Conservation (phyloP, 2,797 vertebrate species). For the Acanthopagrus latus region DNA sequence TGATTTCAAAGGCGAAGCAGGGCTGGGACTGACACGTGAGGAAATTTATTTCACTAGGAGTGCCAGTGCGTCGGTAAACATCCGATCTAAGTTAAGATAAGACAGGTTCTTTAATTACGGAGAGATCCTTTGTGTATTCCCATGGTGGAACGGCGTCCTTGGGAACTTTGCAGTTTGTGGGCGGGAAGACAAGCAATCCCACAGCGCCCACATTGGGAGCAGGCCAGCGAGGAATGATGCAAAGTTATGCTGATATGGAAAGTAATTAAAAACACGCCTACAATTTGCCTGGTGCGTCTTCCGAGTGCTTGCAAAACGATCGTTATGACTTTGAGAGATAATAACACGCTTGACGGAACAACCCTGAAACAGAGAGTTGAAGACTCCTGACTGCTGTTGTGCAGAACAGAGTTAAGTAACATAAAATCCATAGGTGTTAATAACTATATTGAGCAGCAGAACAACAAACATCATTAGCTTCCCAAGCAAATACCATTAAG, state of each 20-base stretch:
- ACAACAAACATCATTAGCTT: slow-evolving; percentile 69
- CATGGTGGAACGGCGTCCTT: slow-evolving; percentile 39
- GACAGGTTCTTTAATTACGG: slow-evolving; percentile 58
- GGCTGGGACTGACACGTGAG: slow-evolving; percentile 39
- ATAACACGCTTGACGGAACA: slow-evolving; percentile 49
- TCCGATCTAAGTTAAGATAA: slow-evolving; percentile 45
- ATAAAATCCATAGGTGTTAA: slow-evolving; percentile 68
- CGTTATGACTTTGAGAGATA: slow-evolving; percentile 55
- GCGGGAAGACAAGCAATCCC: slow-evolving; percentile 51
- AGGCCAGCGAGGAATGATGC: slow-evolving; percentile 39
- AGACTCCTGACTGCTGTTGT: slow-evolving; percentile 22
- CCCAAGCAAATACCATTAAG: slow-evolving; percentile 58
- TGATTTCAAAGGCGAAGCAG: slow-evolving; percentile 42
- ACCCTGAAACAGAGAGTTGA: slow-evolving; percentile 23
- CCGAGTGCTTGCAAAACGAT: slow-evolving; percentile 43
- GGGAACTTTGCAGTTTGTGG: slow-evolving; percentile 51
- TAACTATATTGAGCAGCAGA: slow-evolving; percentile 54
- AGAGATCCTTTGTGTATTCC: slow-evolving; percentile 56
- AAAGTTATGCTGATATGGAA: slow-evolving; percentile 38
- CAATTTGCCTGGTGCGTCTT: slow-evolving; percentile 42
- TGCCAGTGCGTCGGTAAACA: slow-evolving; percentile 38
- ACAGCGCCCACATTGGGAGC: slow-evolving; percentile 25
- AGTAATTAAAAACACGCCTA: slow-evolving; percentile 74
- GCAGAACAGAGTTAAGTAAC: slow-evolving; percentile 20
- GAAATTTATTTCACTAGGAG: slow-evolving; percentile 40